These are phyloP conservation scores for Lithosia quadra DNA, from an alignment of 2,888 invertebrate species.

Conservation along the genomic window DNA sequence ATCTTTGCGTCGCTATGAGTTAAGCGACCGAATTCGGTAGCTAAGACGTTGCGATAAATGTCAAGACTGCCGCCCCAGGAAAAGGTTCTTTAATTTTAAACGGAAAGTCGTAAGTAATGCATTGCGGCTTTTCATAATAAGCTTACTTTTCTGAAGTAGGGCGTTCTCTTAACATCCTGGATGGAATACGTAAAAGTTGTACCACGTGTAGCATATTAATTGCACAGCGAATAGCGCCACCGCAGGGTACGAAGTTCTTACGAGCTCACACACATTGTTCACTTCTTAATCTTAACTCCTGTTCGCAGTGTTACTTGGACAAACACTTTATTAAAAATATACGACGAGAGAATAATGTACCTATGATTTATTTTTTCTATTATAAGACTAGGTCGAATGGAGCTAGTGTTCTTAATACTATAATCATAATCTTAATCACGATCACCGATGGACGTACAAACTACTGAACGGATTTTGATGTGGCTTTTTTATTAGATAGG, in stretches of 20 bases:
- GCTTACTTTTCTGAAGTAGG: not conserved
- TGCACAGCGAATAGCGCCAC: slow-evolving; percentile 1
- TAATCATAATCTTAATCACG: too few species aligned
- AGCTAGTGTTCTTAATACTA: too few species aligned
- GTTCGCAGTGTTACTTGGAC: not conserved
- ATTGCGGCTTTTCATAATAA: not conserved
- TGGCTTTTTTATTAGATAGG: too few species aligned
- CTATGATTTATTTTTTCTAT: too few species aligned
- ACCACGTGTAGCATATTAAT: not conserved
- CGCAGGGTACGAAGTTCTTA: slow-evolving; percentile 2
- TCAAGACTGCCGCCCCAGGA: too few species aligned
- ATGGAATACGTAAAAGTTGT: not conserved
- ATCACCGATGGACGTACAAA: too few species aligned
- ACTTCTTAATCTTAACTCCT: not conserved
- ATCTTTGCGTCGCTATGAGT: too few species aligned
- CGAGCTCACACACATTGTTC: slow-evolving; percentile 8
- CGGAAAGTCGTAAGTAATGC: not conserved
- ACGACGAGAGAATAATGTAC: not conserved
- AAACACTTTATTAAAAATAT: not conserved
- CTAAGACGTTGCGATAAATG: too few species aligned
- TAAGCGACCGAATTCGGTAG: too few species aligned
- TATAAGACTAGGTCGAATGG: not conserved
- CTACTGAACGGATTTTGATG: too few species aligned
- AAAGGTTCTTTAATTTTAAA: not conserved
- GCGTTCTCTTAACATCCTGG: not conserved